Conservation (phyloP, 2,888 invertebrate genomes). For the Oscheius sp. region DNA sequence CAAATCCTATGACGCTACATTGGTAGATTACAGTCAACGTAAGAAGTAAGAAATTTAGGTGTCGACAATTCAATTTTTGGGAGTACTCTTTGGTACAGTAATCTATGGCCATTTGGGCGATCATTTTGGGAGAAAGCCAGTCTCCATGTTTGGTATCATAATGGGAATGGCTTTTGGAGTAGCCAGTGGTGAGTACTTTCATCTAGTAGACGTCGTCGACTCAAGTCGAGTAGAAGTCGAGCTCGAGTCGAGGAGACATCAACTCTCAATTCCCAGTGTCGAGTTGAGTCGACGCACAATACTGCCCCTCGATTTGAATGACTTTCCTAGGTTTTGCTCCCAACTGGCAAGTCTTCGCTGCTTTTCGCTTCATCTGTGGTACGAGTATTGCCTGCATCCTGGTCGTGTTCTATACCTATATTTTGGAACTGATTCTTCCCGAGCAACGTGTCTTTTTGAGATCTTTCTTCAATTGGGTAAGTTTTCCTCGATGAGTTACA, state of each 20-base stretch:
- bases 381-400: constrained; percentile 53
- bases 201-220: not conserved
- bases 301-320: too few relatives aligned
- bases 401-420: constrained; percentile 57
- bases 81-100: constrained; percentile 55
- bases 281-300: too few relatives aligned
- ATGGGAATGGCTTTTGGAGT: constrained; percentile 50
- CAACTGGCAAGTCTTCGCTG: constrained; percentile 51
- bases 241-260: too few relatives aligned
- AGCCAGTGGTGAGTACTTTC: constrained; percentile 42
- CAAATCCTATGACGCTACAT: constrained; percentile 51
- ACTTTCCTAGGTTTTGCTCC: constrained; percentile 54
- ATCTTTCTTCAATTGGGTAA: constrained; percentile 59
- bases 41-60: constrained; percentile 30
- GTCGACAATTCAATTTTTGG: constrained; percentile 57
- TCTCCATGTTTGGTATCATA: constrained; percentile 49
- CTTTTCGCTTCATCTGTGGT: constrained; percentile 52
- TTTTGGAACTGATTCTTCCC: constrained; percentile 53
- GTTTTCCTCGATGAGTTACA: constrained; percentile 18
- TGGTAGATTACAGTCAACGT: constrained; percentile 37
- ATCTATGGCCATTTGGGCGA: constrained; percentile 57
- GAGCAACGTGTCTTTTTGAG: constrained; percentile 57
- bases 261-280: too few relatives aligned
- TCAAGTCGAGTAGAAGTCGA: too few relatives aligned
- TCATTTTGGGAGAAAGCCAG: constrained; percentile 52